phyloP scores from a whole-genome alignment of 1,140 invertebrate genomes.

The Ganaspis sp. region DNA sequence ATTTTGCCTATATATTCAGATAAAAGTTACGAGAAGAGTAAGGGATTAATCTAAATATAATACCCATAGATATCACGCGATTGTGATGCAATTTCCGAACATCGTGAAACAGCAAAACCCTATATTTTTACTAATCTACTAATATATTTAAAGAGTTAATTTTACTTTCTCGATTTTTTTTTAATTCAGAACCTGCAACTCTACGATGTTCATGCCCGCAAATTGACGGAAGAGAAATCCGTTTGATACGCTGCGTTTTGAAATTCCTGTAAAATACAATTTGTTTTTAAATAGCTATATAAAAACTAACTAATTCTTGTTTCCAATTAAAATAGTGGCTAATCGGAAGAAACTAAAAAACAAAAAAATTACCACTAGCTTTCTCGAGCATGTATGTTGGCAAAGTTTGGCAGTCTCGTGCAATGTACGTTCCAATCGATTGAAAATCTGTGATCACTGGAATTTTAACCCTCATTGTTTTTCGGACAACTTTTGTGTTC shows the following conservation, averaged over 20 bases:
- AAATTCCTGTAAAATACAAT: conserved; percentile 78
- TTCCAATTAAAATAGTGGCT: background rate
- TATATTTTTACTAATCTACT: conserved; percentile 53
- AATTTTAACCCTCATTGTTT: conserved; percentile 85
- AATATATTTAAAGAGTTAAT: conserved; percentile 44
- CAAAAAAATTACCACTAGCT: conserved; percentile 62
- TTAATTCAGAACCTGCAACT: conserved; percentile 83
- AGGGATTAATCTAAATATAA: conserved; percentile 1
- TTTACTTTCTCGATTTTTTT: background rate
- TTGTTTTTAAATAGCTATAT: background rate
- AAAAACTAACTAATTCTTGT: background rate
- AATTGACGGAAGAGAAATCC: conserved; percentile 83
- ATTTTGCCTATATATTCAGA: background rate
- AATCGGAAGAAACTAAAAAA: too few species aligned
- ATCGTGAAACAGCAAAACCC: conserved; percentile 56
- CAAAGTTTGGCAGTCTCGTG: conserved; percentile 82
- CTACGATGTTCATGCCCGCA: conserved; percentile 83
- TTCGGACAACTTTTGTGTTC: conserved; percentile 85
- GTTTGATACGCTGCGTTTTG: conserved; percentile 81
- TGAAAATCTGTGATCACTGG: conserved; percentile 84
- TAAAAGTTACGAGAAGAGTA: background rate
- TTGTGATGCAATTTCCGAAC: conserved; percentile 42
- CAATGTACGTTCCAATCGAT: conserved; percentile 82
- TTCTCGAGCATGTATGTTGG: conserved; percentile 86
- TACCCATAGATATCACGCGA: conserved; percentile 7